Conservation (phyloP, 2,113 vertebrate genomes). For the Cichladusa arquata region DNA sequence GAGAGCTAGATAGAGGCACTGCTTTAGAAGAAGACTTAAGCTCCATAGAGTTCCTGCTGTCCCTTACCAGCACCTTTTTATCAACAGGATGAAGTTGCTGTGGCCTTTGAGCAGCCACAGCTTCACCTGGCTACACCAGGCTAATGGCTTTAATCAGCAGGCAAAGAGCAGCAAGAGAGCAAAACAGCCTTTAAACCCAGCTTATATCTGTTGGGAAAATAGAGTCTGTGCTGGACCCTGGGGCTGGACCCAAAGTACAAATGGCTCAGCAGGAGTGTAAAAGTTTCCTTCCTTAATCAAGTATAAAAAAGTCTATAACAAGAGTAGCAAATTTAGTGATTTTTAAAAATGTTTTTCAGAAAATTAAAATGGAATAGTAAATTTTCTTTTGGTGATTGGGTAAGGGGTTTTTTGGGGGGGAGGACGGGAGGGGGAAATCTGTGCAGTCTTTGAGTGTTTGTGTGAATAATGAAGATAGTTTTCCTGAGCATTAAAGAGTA, state of each 20-base stretch:
- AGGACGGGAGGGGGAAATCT: too few relatives aligned
- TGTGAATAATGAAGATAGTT: neutral
- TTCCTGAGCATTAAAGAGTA: neutral
- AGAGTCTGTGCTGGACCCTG: neutral
- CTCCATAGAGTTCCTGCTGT: neutral
- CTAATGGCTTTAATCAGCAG: neutral
- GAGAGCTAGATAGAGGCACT: neutral
- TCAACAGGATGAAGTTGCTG: neutral
- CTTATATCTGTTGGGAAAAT: neutral
- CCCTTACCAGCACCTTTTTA: neutral
- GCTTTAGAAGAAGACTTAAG: neutral
- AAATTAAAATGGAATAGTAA: neutral
- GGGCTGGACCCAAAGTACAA: neutral
- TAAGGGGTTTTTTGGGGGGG: neutral
- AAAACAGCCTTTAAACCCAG: neutral
- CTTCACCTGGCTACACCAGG: neutral
- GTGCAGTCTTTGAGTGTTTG: neutral
- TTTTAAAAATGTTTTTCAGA: neutral
- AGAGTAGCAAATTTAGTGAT: neutral
- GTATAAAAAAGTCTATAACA: neutral
- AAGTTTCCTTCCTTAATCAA: neutral
- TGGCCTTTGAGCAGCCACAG: neutral
- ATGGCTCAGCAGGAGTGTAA: rapidly evolving
- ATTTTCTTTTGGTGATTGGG: neutral
- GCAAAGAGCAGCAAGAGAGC: neutral